Base-by-base conservation (phyloP, 2,113 vertebrate species). In the Connochaetes taurinus region DNA sequence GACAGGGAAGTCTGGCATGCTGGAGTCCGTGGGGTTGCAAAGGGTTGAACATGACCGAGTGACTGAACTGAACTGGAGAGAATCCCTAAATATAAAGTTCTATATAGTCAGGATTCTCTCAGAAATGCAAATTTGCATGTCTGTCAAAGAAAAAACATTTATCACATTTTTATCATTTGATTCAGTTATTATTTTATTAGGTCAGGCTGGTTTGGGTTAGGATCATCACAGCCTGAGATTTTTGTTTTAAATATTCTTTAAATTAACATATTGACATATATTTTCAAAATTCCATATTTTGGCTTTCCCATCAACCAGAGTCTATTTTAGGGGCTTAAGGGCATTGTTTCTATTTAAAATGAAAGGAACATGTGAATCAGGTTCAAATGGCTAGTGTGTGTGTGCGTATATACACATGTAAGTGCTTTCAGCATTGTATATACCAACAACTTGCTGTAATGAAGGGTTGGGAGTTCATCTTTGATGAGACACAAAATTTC, bases 131-230 rank as follows among this genome's bases (percentile, higher is more conserved):
- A 84, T 95, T 94, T 97, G 14, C 3, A 47, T 89, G 7, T 96
- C 36, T 33, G 33, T 53, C 58, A 97, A 87, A 55, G 58, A 55
- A 93, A 96, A 83, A 67, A 57, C 9, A 64, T 58, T 87, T 93
- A 81, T 62, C 21, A 36, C 6, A n/a, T 88, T 92, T 95, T 64
- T 14, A 10, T 36, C 13, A 62, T 76, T 94, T 97, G 57, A 55
- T 25, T 92, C 80, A 91, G 25, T 71, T 25, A 80, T 81, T 97
- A 95, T 87, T 95, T 87, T 96, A 55, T 87, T 95, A 57, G 12
- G 13, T 94, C 64, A 92, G 40, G 7, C 14, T 86, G 19, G 33
- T 94, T 83, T 97, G 27, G 33, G 8, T 83, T 91, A 58, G 23
- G n/a, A 91, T 31, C 16, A 12, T 87, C 29, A 89, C 40, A 50